Conservation (phyloP, 2,113 vertebrate genomes). For the Sigmodon hispidus region DNA sequence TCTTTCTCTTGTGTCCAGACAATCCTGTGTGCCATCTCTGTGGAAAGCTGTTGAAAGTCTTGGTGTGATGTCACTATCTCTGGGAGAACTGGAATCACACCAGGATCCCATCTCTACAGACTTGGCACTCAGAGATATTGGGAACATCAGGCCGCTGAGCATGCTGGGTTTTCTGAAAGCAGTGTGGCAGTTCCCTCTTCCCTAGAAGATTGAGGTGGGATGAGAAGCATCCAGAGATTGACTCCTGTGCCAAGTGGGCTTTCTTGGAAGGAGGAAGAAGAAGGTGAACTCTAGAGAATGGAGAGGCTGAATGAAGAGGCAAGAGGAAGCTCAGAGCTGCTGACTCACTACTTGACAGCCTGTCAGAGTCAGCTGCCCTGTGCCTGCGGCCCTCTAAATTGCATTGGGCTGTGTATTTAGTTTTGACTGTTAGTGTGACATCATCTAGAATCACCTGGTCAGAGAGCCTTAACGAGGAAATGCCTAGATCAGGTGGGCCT, state of each 20-base stretch:
- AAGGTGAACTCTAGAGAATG: not conserved
- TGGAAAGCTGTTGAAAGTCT: too few relatives aligned
- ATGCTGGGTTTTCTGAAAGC: not conserved
- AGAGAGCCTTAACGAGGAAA: not conserved
- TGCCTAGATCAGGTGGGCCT: not conserved
- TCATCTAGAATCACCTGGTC: not conserved
- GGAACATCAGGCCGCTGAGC: not conserved
- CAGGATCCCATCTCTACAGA: fast-evolving
- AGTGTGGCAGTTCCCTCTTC: not conserved
- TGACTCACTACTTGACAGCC: too few relatives aligned
- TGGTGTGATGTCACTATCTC: fast-evolving
- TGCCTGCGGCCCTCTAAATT: not conserved
- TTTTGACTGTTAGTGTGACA: not conserved
- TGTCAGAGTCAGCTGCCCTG: not conserved
- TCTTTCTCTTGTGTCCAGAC: not conserved
- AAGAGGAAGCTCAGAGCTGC: not conserved
- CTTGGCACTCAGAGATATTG: not conserved
- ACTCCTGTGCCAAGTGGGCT: not conserved
- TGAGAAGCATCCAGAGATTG: not conserved
- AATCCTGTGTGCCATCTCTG: not conserved
- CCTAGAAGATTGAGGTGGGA: not conserved
- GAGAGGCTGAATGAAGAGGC: fast-evolving
- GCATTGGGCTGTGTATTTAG: not conserved
- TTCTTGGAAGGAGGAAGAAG: not conserved
- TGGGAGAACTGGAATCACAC: not conserved